Evolutionary conservation across 1,140 invertebrate species (phyloP).

Genomic region (Callitettix versicolor): DNA sequence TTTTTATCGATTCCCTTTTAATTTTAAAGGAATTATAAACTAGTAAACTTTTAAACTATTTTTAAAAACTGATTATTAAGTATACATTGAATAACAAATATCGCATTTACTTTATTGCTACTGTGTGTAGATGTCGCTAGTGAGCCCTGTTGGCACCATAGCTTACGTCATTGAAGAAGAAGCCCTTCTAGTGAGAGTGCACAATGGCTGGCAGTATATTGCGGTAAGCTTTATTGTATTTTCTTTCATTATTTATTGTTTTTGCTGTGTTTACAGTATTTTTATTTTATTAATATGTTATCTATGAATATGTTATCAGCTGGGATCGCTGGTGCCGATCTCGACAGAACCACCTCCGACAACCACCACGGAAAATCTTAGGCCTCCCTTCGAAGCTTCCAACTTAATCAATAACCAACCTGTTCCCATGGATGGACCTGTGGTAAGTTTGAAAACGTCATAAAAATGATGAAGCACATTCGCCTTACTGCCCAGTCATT

Average conservation of each 20-base stretch:
- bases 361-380: conserved; percentile 44
- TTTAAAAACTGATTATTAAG: no score
- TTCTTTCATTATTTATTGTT: background rate
- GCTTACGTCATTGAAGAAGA: conserved; percentile 86
- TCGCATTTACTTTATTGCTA: no score
- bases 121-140: conserved; percentile 51
- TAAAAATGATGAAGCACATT: no score
- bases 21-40: no score
- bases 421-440: no score
- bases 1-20: no score
- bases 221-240: conserved; percentile 48
- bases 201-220: conserved; percentile 86
- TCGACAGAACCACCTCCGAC: conserved; percentile 58
- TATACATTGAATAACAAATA: no score
- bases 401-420: conserved; percentile 63
- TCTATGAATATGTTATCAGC: conserved; percentile 37
- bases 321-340: conserved; percentile 61
- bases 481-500: no score
- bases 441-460: no score
- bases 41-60: no score
- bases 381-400: conserved; percentile 64
- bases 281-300: background rate
- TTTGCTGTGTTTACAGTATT: background rate
- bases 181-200: conserved; percentile 73
- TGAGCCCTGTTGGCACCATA: conserved; percentile 73